A percentile compares a stretch with the other conserved stretches of the same genome.
phyloP scores from a whole-genome alignment of 2,797 vertebrate genomes.

The Dendrocincla tyrannina region DNA sequence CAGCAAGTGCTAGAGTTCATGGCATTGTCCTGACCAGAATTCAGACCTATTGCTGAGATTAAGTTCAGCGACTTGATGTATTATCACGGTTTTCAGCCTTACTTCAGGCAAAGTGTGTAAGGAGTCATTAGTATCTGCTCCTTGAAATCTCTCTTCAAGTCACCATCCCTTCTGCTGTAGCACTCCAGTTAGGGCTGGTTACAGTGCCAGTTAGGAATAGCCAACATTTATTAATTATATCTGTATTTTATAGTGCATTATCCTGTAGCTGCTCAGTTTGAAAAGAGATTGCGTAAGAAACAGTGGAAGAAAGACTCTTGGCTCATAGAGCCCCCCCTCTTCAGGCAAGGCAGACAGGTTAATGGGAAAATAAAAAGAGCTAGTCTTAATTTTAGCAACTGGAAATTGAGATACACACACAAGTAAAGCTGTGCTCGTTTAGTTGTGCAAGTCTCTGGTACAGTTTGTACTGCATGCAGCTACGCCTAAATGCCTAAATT shows the following conservation, averaged over 20 bases:
- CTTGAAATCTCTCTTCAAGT: neutral
- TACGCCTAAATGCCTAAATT: neutral
- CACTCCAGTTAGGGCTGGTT: neutral
- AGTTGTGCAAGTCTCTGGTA: neutral
- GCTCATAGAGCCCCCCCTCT: rapidly evolving
- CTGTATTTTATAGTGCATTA: neutral
- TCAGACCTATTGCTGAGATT: neutral
- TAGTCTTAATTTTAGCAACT: neutral
- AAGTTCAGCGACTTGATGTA: neutral
- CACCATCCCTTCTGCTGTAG: neutral
- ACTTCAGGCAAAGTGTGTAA: neutral
- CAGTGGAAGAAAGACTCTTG: neutral
- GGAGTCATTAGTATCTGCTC: neutral
- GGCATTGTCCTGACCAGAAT: neutral
- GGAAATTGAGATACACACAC: neutral
- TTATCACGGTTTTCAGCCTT: neutral
- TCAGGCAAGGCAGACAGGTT: neutral
- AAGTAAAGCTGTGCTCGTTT: neutral
- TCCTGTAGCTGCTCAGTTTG: neutral
- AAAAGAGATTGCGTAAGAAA: neutral
- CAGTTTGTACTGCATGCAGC: neutral
- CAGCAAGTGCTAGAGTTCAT: neutral
- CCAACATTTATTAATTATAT: neutral
- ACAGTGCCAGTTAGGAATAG: neutral
- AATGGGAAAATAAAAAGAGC: neutral